phyloP scores from a whole-genome alignment of 2,797 vertebrate species.

The Microhierax caerulescens region DNA sequence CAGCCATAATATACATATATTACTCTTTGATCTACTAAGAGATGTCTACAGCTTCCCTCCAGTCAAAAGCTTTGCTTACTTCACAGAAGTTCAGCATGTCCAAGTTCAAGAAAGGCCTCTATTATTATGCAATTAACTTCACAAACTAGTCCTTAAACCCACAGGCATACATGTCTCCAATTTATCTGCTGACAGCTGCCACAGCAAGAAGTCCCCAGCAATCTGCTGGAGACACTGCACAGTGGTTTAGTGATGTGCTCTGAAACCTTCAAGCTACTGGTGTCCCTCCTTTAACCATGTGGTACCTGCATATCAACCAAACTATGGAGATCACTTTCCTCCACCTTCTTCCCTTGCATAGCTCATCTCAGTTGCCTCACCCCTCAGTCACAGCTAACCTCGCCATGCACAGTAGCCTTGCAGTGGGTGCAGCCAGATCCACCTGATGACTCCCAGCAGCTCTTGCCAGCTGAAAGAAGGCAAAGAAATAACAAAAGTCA shows the following conservation, averaged over 20 bases:
- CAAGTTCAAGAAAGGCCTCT: not conserved
- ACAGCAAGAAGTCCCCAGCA: not conserved
- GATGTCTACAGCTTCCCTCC: not conserved
- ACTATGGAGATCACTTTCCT: not conserved
- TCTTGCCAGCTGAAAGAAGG: not conserved
- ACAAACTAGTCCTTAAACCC: not conserved
- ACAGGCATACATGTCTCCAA: not conserved
- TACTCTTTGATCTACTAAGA: not conserved
- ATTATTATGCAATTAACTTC: not conserved
- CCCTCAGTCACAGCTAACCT: not conserved
- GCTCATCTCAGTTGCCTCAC: not conserved
- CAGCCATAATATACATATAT: not conserved
- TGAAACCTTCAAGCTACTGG: not conserved
- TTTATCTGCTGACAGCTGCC: not conserved
- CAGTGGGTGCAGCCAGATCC: not conserved
- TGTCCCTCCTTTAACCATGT: not conserved
- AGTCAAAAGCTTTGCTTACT: slow-evolving; percentile 7
- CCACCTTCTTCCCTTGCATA: not conserved
- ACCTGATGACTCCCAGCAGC: not conserved
- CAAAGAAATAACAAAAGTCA: not conserved
- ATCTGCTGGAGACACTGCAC: not conserved
- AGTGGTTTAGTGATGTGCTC: not conserved
- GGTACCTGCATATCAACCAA: not conserved
- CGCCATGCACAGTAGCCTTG: not conserved
- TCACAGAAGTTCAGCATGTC: not conserved